phyloP scores from a whole-genome alignment of 2,888 invertebrate genomes.

The Dromius quadrimaculatus region DNA sequence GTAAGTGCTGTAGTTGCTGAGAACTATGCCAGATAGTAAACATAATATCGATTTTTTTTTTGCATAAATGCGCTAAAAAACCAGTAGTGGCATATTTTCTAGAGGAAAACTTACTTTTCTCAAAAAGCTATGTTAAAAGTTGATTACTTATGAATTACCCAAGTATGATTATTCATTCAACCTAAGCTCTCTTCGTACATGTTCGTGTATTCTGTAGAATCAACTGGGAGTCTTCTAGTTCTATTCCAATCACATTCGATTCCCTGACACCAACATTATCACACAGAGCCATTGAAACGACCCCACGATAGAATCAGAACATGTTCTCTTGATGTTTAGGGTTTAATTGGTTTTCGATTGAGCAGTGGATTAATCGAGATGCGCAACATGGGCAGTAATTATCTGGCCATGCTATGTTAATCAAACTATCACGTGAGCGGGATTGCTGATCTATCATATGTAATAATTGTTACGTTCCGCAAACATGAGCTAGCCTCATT shows the following conservation, averaged over 20 bases:
- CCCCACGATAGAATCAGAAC: background rate
- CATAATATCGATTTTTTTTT: too few species aligned
- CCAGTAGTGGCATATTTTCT: too few species aligned
- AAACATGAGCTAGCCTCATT: background rate
- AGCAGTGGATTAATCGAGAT: constrained; percentile 7
- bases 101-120: too few species aligned
- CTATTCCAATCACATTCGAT: background rate
- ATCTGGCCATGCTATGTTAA: background rate
- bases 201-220: constrained; percentile 2
- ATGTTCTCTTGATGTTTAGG: constrained; percentile 15
- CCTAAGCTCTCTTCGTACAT: background rate
- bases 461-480: too few species aligned
- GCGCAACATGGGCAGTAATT: constrained; percentile 18
- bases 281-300: background rate
- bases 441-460: too few species aligned
- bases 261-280: background rate
- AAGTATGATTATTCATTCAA: background rate
- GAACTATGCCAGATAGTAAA: too few species aligned
- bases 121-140: too few species aligned
- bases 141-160: too few species aligned
- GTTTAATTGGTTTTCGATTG: constrained; percentile 29
- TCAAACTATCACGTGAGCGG: background rate
- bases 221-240: background rate
- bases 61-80: too few species aligned
- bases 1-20: too few species aligned